These are phyloP conservation scores for Hirtodrosophila cameraria DNA, from an alignment of 2,888 invertebrate genomes.

Conservation along the genomic window DNA sequence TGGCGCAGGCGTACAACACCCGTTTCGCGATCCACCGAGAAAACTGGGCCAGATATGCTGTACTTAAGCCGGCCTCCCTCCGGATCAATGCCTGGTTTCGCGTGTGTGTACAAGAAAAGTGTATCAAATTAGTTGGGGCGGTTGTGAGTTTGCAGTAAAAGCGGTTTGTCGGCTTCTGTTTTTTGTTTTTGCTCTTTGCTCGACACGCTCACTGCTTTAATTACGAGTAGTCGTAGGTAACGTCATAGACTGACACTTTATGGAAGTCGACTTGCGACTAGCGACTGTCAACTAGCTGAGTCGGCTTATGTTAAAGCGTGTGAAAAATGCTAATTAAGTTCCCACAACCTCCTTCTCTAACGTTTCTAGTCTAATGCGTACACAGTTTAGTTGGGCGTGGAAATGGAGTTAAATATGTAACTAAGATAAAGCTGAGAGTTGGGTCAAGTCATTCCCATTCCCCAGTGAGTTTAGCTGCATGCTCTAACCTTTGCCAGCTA, in stretches of 20 bases:
- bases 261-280: too few relatives aligned
- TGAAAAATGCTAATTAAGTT: slow-evolving; percentile 81
- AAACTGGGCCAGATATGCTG: slow-evolving; percentile 92
- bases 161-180: slow-evolving; percentile 57
- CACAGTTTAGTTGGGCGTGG: slow-evolving; percentile 57
- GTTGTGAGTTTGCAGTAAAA: slow-evolving; percentile 42
- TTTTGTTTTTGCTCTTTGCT: too few relatives aligned
- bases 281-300: slow-evolving; percentile 2
- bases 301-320: slow-evolving; percentile 69
- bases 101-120: slow-evolving; percentile 33
- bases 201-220: slow-evolving; percentile 76
- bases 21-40: slow-evolving; percentile 90
- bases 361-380: slow-evolving; percentile 56
- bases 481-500: slow-evolving; percentile 8
- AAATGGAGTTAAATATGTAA: slow-evolving; percentile 52
- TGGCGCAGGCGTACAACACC: slow-evolving; percentile 90
- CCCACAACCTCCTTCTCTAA: slow-evolving; percentile 75
- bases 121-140: slow-evolving; percentile 47
- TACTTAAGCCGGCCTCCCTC: slow-evolving; percentile 90
- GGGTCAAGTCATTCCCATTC: slow-evolving; percentile 45
- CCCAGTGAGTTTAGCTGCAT: too few relatives aligned
- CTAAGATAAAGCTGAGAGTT: slow-evolving; percentile 40
- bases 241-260: slow-evolving; percentile 58
- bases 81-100: slow-evolving; percentile 87
- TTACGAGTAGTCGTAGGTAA: slow-evolving; percentile 53